Percentiles rank a stretch among this genome's conserved stretches.
Conservation (phyloP, 2,888 invertebrate species). For the Steinernema hermaphroditum region DNA sequence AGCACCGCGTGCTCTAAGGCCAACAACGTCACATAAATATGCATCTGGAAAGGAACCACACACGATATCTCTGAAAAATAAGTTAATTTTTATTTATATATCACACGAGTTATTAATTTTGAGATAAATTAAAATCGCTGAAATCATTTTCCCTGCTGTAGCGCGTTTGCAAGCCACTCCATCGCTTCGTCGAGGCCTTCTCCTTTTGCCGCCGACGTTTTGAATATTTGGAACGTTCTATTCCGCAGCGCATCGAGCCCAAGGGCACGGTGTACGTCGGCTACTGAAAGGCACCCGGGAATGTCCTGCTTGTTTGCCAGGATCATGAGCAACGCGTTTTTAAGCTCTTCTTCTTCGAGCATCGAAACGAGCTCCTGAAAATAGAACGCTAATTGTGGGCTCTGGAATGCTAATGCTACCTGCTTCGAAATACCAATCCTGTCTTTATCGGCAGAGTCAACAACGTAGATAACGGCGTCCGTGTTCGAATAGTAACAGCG, state of each 20-base stretch:
- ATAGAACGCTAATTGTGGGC: not conserved
- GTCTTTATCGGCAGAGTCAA: constrained; percentile 94
- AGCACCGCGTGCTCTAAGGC: too few relatives aligned
- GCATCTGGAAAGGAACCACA: too few relatives aligned
- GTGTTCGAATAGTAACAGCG: constrained; percentile 99
- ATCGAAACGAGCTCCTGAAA: constrained; percentile 69
- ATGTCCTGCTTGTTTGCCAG: constrained; percentile 99
- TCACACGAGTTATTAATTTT: not conserved
- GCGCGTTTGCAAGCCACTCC: constrained; percentile 80
- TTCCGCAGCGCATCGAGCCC: constrained; percentile 92
- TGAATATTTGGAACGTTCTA: constrained; percentile 98
- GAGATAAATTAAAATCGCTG: not conserved
- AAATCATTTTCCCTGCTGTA: constrained; percentile 51
- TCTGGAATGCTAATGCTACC: constrained; percentile 45
- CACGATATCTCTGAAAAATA: too few relatives aligned
- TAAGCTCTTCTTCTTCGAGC: constrained; percentile 81
- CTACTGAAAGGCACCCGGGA: constrained; percentile 92
- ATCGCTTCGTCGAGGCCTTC: constrained; percentile 97
- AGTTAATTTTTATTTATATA: constrained; percentile 8
- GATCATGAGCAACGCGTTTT: constrained; percentile 91
- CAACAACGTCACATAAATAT: too few relatives aligned
- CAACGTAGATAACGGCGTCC: constrained; percentile 97
- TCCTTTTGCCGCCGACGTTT: constrained; percentile 93
- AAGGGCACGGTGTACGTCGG: constrained; percentile 91
- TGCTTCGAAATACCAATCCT: constrained; percentile 98